Percentiles rank a stretch among this genome's conserved stretches.
These are phyloP conservation scores for Sceliomorpha sp. DNA, from an alignment of 2,888 invertebrate species.

Conservation along the genomic window DNA sequence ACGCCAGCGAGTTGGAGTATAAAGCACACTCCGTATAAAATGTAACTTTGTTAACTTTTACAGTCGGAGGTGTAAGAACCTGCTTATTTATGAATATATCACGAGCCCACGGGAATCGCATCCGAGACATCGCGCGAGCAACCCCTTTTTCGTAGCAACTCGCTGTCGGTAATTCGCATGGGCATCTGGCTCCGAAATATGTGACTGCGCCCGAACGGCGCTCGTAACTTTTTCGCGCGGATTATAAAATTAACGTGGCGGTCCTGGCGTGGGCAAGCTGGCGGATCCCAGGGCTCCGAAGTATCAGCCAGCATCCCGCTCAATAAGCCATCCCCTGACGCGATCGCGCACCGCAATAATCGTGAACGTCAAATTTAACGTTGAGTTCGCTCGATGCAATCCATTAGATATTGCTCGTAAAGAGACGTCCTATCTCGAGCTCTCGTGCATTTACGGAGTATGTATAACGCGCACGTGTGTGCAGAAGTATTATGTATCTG, in stretches of 20 bases:
- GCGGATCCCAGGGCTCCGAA: slow-evolving; percentile 21
- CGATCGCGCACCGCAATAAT: slow-evolving; percentile 70
- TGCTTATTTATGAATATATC: slow-evolving; percentile 56
- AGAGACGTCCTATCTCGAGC: slow-evolving; percentile 74
- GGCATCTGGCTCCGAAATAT: slow-evolving; percentile 63
- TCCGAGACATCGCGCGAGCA: slow-evolving; percentile 23
- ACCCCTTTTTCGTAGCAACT: slow-evolving; percentile 54
- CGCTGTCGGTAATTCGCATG: slow-evolving; percentile 58
- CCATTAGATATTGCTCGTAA: slow-evolving; percentile 80
- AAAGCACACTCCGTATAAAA: slow-evolving; percentile 61
- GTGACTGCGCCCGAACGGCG: slow-evolving; percentile 52
- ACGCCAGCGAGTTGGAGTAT: slow-evolving; percentile 31
- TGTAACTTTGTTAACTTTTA: slow-evolving; percentile 66
- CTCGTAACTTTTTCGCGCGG: slow-evolving; percentile 72
- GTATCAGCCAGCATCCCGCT: slow-evolving; percentile 12
- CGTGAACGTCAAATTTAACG: slow-evolving; percentile 80
- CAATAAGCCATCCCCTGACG: slow-evolving; percentile 24
- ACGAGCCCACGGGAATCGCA: slow-evolving; percentile 33
- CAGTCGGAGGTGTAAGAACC: slow-evolving; percentile 53
- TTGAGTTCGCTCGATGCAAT: slow-evolving; percentile 75
- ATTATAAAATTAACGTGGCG: slow-evolving; percentile 78
- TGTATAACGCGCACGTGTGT: slow-evolving; percentile 31
- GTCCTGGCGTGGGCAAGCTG: slow-evolving; percentile 12
- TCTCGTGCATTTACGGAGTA: slow-evolving; percentile 31
- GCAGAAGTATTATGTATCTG: slow-evolving; percentile 40